Percentiles rank a stretch among this genome's conserved stretches.
These are phyloP conservation scores for Danionella dracula DNA, from an alignment of 2,797 vertebrate species.

Conservation along the genomic window DNA sequence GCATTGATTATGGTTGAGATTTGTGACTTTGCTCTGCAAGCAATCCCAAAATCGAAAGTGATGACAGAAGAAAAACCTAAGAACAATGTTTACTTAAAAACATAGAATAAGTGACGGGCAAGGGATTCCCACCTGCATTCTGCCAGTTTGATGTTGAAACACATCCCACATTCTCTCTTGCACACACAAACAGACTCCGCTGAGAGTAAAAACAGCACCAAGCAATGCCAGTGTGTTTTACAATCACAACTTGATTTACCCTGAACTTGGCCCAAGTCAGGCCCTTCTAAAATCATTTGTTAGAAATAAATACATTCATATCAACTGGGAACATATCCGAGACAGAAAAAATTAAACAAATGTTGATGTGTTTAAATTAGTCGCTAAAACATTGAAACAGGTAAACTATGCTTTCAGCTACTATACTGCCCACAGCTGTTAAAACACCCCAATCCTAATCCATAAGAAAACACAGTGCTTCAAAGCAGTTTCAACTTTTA, in stretches of 20 bases:
- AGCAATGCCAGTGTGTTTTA: background rate
- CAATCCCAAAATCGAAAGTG: background rate
- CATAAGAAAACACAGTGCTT: no score
- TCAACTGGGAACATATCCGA: no score
- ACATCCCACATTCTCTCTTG: constrained; percentile 7
- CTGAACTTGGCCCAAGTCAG: background rate
- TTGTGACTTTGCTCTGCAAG: no score
- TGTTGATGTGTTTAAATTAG: no score
- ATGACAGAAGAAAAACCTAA: constrained; percentile 1
- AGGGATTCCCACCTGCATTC: constrained; percentile 27
- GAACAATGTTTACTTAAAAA: background rate
- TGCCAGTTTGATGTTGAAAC: constrained; percentile 20
- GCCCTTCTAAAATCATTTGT: constrained; percentile 7
- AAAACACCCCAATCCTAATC: no score
- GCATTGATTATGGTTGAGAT: background rate
- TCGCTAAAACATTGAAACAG: no score
- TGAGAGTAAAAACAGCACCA: background rate
- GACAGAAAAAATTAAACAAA: no score
- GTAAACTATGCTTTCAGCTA: no score
- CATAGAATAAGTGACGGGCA: background rate
- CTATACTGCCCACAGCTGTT: no score
- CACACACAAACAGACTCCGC: background rate
- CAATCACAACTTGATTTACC: no score
- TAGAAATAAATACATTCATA: no score
- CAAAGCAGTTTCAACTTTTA: no score